These are phyloP conservation scores for Trichopoda pennipes DNA, from an alignment of 2,888 invertebrate species.

Conservation along the genomic window DNA sequence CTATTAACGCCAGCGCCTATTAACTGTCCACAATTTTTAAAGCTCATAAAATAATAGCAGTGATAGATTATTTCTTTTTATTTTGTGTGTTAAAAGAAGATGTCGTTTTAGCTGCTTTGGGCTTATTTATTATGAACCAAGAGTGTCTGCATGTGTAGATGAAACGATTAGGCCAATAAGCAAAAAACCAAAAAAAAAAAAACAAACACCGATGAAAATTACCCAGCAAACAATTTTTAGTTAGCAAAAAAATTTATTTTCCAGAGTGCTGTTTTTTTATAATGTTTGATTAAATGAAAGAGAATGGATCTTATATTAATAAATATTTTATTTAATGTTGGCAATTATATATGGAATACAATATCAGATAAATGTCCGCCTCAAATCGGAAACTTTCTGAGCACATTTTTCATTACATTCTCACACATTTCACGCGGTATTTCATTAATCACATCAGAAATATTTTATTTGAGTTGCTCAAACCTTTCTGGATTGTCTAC, in stretches of 20 bases:
- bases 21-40: constrained; percentile 38
- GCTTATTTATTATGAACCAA: constrained; percentile 6
- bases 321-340: too few relatives aligned
- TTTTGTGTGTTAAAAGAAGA: constrained; percentile 4
- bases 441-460: too few relatives aligned
- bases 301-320: too few relatives aligned
- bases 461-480: too few relatives aligned
- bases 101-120: constrained; percentile 27
- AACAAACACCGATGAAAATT: background rate
- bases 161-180: constrained; percentile 63
- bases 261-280: too few relatives aligned
- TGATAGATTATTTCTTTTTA: constrained; percentile 53
- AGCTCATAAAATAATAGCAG: constrained; percentile 37
- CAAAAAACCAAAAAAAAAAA: constrained; percentile 33
- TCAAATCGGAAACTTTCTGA: too few relatives aligned
- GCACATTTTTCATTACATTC: too few relatives aligned
- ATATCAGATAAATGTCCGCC: too few relatives aligned
- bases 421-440: too few relatives aligned
- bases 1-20: background rate
- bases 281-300: too few relatives aligned
- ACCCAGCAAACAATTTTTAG: constrained; percentile 38
- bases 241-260: background rate
- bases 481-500: too few relatives aligned
- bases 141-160: constrained; percentile 16
- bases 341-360: too few relatives aligned